Conservation (phyloP, 2,888 invertebrate species). For the Hermaeophaga mercurialis region DNA sequence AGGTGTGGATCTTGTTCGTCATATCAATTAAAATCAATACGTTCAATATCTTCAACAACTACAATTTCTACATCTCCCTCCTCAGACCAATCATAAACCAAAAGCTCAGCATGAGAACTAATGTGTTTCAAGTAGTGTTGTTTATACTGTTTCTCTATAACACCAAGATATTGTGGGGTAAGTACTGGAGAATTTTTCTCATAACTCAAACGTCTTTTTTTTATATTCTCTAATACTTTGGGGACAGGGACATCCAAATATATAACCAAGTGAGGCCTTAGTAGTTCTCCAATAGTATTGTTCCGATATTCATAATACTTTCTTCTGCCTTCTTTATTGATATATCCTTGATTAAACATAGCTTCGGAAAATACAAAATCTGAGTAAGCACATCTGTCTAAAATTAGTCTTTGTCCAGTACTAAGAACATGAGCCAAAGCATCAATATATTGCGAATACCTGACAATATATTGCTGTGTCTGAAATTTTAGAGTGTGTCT, state of each 20-base stretch:
- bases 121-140: constrained; percentile 78
- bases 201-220: constrained; percentile 68
- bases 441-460: constrained; percentile 77
- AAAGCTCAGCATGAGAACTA: constrained; percentile 74
- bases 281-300: constrained; percentile 70
- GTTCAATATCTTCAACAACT: constrained; percentile 90
- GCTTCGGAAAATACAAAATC: constrained; percentile 88
- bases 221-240: constrained; percentile 72
- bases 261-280: constrained; percentile 88
- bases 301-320: constrained; percentile 73
- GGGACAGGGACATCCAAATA: constrained; percentile 87
- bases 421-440: constrained; percentile 86
- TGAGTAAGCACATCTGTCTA: constrained; percentile 81
- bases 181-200: constrained; percentile 78
- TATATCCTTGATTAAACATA: constrained; percentile 74
- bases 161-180: constrained; percentile 65
- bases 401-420: constrained; percentile 93
- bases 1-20: constrained; percentile 69
- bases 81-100: constrained; percentile 89
- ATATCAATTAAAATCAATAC: constrained; percentile 70
- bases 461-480: constrained; percentile 67
- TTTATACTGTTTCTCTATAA: constrained; percentile 81
- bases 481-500: constrained; percentile 71
- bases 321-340: constrained; percentile 66
- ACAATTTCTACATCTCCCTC: constrained; percentile 80